These are phyloP conservation scores for Calyptommatus sinebrachiatus DNA, from an alignment of 2,113 vertebrate species.

Conservation along the genomic window DNA sequence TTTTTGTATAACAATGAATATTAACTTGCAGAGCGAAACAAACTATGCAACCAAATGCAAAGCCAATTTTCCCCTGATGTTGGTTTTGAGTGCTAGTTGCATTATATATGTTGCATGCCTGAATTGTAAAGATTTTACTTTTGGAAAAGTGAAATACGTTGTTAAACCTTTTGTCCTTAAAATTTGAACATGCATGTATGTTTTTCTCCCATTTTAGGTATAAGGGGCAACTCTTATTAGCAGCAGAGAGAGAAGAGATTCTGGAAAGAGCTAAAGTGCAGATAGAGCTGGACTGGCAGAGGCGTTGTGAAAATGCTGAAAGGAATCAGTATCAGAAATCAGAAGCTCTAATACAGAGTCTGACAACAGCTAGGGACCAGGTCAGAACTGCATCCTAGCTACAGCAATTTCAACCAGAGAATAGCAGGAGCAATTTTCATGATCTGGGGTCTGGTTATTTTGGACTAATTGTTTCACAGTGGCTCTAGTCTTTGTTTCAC, in stretches of 20 bases:
- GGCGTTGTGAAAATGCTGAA: conserved; percentile 69
- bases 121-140: not conserved
- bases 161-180: not conserved
- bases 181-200: not conserved
- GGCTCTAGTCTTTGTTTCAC: conserved; percentile 1
- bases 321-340: conserved; percentile 67
- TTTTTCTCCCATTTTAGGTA: conserved; percentile 69
- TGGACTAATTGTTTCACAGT: not conserved
- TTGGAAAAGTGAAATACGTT: not conserved
- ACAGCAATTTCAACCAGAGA: not conserved
- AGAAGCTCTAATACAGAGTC: conserved; percentile 73
- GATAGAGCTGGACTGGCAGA: conserved; percentile 79
- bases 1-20: too few species aligned
- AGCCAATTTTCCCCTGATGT: too few species aligned
- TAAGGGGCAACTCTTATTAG: conserved; percentile 71
- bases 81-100: not conserved
- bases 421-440: not conserved
- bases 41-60: too few species aligned
- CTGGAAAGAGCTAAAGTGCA: conserved; percentile 76
- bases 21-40: too few species aligned
- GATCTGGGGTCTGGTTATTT: not conserved
- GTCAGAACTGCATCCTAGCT: conserved; percentile 57
- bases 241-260: conserved; percentile 66
- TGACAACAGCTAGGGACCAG: conserved; percentile 74
- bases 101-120: not conserved